Evolutionary conservation across 1,140 invertebrate species (phyloP).

Genomic region (Pogonognathellus flavescens): DNA sequence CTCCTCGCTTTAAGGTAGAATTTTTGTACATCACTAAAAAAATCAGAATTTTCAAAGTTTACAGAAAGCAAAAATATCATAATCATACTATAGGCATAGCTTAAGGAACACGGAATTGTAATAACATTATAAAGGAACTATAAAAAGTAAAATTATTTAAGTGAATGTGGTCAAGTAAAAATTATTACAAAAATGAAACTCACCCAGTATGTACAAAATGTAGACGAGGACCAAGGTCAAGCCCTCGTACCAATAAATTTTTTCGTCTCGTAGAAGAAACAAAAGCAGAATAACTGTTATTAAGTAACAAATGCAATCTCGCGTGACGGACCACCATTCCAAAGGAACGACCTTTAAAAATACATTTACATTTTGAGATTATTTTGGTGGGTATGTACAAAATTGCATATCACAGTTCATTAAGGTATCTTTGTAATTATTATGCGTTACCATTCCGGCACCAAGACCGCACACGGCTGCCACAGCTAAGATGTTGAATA

Average conservation of each 20-base stretch:
- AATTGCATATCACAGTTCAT: too few species aligned
- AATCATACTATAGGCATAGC: background rate
- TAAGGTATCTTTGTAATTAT: background rate
- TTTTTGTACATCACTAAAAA: slow-evolving; percentile 66
- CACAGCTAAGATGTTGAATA: slow-evolving; percentile 90
- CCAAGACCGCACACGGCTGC: slow-evolving; percentile 85
- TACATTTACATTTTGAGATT: background rate
- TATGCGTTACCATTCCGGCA: slow-evolving; percentile 76
- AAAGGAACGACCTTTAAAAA: slow-evolving; percentile 80
- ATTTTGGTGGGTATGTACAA: background rate
- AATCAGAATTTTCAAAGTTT: slow-evolving; percentile 50
- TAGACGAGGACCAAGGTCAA: slow-evolving; percentile 76
- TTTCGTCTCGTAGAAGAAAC: slow-evolving; percentile 81
- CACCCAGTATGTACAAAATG: slow-evolving; percentile 68
- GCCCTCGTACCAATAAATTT: slow-evolving; percentile 85
- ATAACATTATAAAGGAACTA: too few species aligned
- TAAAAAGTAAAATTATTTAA: background rate
- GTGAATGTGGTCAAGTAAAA: background rate
- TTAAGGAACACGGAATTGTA: background rate
- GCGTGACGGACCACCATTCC: slow-evolving; percentile 85
- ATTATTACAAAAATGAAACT: background rate
- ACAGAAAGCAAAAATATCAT: too few species aligned
- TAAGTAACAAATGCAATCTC: slow-evolving; percentile 87
- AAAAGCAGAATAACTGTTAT: slow-evolving; percentile 80
- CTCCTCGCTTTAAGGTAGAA: slow-evolving; percentile 57